Conservation (phyloP, 2,888 invertebrate species). For the Lasioglossum oenotherae region DNA sequence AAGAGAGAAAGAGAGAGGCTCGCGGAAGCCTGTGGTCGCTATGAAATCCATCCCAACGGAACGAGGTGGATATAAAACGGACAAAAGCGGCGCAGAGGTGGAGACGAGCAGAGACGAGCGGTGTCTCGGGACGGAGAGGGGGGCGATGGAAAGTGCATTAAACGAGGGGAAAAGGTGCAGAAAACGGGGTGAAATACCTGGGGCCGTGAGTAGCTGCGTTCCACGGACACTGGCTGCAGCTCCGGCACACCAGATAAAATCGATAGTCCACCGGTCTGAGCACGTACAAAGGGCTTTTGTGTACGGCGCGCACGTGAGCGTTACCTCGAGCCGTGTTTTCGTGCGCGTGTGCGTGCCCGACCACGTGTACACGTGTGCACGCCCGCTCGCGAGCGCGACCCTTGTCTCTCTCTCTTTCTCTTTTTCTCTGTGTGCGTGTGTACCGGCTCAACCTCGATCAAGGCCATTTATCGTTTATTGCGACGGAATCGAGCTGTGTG, state of each 20-base stretch:
- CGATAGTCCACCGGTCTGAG: slow-evolving; percentile 61
- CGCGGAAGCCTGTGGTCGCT: neutral
- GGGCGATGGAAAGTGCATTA: neutral
- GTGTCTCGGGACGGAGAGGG: neutral
- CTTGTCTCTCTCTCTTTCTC: neutral
- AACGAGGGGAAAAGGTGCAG: neutral
- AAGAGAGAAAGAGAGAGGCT: neutral
- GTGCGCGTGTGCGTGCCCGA: slow-evolving; percentile 8
- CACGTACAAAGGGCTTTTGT: slow-evolving; percentile 56
- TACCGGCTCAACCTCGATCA: slow-evolving; percentile 65
- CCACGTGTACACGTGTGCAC: neutral
- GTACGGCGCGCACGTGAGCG: slow-evolving; percentile 28
- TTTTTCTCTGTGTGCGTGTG: neutral
- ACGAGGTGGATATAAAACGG: slow-evolving; percentile 1
- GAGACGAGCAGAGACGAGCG: neutral
- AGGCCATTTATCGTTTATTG: slow-evolving; percentile 69
- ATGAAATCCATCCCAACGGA: slow-evolving; percentile 6
- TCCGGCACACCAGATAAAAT: slow-evolving; percentile 58
- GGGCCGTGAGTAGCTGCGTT: slow-evolving; percentile 38
- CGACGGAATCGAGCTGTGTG: slow-evolving; percentile 58
- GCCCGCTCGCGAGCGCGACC: neutral
- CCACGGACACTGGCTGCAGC: slow-evolving; percentile 46
- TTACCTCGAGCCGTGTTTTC: slow-evolving; percentile 26
- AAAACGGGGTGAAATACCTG: slow-evolving; percentile 45
- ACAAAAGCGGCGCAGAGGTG: neutral